Evolutionary conservation across 2,113 vertebrate species (phyloP).

Genomic region (Stictonetta naevosa): DNA sequence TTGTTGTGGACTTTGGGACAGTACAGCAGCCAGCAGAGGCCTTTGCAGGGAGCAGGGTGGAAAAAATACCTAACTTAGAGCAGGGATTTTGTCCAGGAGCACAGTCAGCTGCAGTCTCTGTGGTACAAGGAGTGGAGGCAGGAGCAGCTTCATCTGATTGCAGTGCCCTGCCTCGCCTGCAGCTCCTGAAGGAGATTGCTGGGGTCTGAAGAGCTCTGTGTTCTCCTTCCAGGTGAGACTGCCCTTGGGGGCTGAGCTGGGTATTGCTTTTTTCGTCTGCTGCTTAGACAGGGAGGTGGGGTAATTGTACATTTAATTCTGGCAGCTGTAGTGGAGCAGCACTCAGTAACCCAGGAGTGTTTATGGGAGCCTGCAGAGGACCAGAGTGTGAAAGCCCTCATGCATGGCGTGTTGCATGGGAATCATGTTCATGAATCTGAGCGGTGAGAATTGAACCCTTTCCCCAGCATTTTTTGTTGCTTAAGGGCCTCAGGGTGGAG

Average conservation of each 20-base stretch:
- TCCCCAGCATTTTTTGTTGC: background rate
- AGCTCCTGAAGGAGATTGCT: background rate
- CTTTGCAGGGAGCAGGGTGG: rapidly evolving
- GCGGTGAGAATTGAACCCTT: background rate
- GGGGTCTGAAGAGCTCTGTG: background rate
- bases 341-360: background rate
- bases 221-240: background rate
- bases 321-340: background rate
- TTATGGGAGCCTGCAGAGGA: background rate
- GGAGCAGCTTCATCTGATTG: background rate
- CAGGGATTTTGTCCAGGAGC: background rate
- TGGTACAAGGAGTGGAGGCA: background rate
- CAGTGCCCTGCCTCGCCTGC: background rate
- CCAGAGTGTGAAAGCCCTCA: background rate
- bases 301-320: background rate
- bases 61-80: no score
- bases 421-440: background rate
- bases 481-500: background rate
- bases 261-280: background rate
- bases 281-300: background rate
- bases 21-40: background rate
- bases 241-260: background rate
- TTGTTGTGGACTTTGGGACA: background rate
- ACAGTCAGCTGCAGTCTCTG: background rate
- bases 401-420: background rate